Conservation (phyloP, 2,888 invertebrate genomes). For the Amaurobius ferox region DNA sequence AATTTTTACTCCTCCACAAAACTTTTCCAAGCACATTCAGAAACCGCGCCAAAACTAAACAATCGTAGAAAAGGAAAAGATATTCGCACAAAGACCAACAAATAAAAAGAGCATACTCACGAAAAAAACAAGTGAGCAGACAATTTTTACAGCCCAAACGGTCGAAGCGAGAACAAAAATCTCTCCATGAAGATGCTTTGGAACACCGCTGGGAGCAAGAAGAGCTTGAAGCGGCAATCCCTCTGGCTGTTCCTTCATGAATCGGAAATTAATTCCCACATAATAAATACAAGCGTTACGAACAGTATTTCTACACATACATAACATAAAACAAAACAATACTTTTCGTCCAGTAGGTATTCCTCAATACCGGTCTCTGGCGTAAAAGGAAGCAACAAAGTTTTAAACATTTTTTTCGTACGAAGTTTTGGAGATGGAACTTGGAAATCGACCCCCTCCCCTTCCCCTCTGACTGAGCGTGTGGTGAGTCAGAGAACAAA, state of each 20-base stretch:
- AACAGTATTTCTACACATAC: no score
- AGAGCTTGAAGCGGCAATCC: slow-evolving; percentile 69
- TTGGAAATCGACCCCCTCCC: slow-evolving; percentile 34
- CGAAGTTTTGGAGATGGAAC: slow-evolving; percentile 65
- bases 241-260: slow-evolving; percentile 70
- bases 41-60: slow-evolving; percentile 67
- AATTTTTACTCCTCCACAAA: slow-evolving; percentile 10
- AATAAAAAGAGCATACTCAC: slow-evolving; percentile 46
- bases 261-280: slow-evolving; percentile 69
- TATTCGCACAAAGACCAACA: slow-evolving; percentile 53
- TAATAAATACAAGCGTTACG: slow-evolving; percentile 31
- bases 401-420: slow-evolving; percentile 38
- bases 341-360: neutral
- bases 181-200: slow-evolving; percentile 66
- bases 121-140: slow-evolving; percentile 36
- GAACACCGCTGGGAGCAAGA: slow-evolving; percentile 70
- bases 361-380: neutral
- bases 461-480: slow-evolving; percentile 14
- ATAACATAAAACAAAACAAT: neutral
- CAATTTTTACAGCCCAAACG: slow-evolving; percentile 64
- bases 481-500: slow-evolving; percentile 68
- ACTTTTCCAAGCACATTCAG: slow-evolving; percentile 39
- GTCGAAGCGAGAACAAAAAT: slow-evolving; percentile 64
- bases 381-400: slow-evolving; percentile 5
- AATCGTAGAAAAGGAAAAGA: slow-evolving; percentile 51